phyloP scores from a whole-genome alignment of 2,888 invertebrate species.

The Hedychridium roseum region DNA sequence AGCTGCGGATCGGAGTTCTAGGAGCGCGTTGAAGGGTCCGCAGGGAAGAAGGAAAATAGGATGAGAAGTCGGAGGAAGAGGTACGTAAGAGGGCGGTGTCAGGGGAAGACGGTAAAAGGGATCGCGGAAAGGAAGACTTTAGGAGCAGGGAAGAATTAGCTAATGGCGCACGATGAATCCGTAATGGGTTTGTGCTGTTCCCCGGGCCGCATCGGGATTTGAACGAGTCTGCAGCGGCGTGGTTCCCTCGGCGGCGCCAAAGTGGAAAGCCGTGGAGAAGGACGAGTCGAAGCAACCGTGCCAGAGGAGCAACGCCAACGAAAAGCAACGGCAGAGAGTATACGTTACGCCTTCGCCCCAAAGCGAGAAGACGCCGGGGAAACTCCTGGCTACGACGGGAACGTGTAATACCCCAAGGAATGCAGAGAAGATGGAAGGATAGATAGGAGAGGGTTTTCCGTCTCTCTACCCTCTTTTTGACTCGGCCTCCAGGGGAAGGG shows the following conservation, averaged over 20 bases:
- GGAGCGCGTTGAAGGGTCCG: slow-evolving; percentile 31
- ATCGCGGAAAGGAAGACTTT: slow-evolving; percentile 52
- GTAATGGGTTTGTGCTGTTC: slow-evolving; percentile 62
- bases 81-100: slow-evolving; percentile 11
- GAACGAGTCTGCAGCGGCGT: slow-evolving; percentile 31
- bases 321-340: slow-evolving; percentile 14
- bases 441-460: slow-evolving; percentile 55
- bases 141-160: slow-evolving; percentile 59
- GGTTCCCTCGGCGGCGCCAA: slow-evolving; percentile 27
- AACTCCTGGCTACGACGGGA: slow-evolving; percentile 39
- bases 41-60: slow-evolving; percentile 25
- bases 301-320: slow-evolving; percentile 13
- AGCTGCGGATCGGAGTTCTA: slow-evolving; percentile 12
- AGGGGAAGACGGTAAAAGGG: slow-evolving; percentile 32
- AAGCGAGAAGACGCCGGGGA: slow-evolving; percentile 26
- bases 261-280: slow-evolving; percentile 12
- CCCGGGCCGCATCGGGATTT: slow-evolving; percentile 56
- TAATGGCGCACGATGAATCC: slow-evolving; percentile 63
- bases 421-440: slow-evolving; percentile 61
- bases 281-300: too few species aligned
- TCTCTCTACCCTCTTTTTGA: slow-evolving; percentile 26
- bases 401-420: slow-evolving; percentile 63
- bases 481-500: slow-evolving; percentile 15
- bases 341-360: too few species aligned
- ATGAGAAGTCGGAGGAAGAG: slow-evolving; percentile 15